A percentile compares a stretch with the other conserved stretches of the same genome.
phyloP scores from a whole-genome alignment of 1,140 invertebrate genomes.

The Ephestia elutella region DNA sequence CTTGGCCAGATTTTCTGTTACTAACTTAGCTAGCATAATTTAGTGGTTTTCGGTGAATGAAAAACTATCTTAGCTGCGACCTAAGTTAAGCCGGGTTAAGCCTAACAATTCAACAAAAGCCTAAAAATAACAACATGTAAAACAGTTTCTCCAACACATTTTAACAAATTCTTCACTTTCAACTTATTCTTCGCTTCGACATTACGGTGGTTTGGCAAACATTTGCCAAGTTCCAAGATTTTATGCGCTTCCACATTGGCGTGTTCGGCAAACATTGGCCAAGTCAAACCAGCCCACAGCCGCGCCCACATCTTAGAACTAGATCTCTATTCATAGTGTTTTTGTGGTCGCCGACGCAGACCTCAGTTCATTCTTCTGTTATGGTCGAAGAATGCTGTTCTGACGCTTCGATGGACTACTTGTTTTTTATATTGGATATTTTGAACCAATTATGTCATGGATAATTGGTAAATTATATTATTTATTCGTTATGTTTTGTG shows the following conservation, averaged over 20 bases:
- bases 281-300: slow-evolving; percentile 6
- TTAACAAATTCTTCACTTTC: too few relatives aligned
- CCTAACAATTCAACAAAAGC: too few relatives aligned
- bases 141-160: too few relatives aligned
- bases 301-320: slow-evolving; percentile 10
- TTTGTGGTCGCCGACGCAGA: neutral
- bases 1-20: too few relatives aligned
- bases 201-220: neutral
- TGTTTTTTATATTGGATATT: neutral
- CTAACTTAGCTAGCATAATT: too few relatives aligned
- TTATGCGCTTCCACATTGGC: neutral
- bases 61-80: too few relatives aligned
- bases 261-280: neutral
- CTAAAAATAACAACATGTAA: too few relatives aligned
- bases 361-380: neutral
- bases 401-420: neutral
- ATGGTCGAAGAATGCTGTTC: neutral
- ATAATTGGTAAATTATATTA: neutral
- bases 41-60: too few relatives aligned
- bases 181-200: too few relatives aligned
- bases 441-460: neutral
- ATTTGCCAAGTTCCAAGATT: neutral
- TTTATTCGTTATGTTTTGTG: neutral
- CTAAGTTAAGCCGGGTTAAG: too few relatives aligned
- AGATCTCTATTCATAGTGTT: slow-evolving; percentile 10